Percentiles rank a stretch among this genome's conserved stretches.
Conservation (phyloP, 2,888 invertebrate genomes). For the Petrolisthes cinctipes region DNA sequence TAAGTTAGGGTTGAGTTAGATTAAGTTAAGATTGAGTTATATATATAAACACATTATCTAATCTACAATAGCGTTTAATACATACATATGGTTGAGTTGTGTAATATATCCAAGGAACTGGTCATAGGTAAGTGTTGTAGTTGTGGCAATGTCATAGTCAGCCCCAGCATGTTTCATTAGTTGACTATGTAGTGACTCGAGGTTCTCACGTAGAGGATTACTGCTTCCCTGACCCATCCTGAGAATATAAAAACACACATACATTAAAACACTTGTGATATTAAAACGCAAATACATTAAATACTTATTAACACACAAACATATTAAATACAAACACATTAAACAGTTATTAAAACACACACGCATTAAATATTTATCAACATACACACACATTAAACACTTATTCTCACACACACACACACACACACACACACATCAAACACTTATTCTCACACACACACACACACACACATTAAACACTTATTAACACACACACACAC, state of each 20-base stretch:
- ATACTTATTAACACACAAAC: background rate
- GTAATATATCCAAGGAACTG: conserved; percentile 64
- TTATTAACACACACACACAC: too few species aligned
- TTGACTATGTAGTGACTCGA: conserved; percentile 62
- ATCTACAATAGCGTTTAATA: background rate
- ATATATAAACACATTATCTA: background rate
- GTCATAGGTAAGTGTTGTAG: conserved; percentile 63
- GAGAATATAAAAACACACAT: background rate
- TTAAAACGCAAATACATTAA: background rate
- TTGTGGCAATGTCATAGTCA: conserved; percentile 64
- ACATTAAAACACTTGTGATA: background rate
- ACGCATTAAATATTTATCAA: too few species aligned
- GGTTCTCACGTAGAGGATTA: conserved; percentile 58
- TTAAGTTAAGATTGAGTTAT: background rate
- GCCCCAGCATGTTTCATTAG: conserved; percentile 65
- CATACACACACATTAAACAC: too few species aligned
- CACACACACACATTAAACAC: too few species aligned
- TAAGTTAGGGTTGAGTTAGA: too few species aligned
- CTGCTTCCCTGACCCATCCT: conserved; percentile 54
- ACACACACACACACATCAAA: too few species aligned
- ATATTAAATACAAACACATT: too few species aligned
- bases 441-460: too few species aligned
- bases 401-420: too few species aligned
- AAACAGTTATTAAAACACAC: too few species aligned
- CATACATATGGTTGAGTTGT: conserved; percentile 64